Base-by-base conservation (phyloP, 2,113 vertebrate species). In the Atrichornis clamosus region DNA sequence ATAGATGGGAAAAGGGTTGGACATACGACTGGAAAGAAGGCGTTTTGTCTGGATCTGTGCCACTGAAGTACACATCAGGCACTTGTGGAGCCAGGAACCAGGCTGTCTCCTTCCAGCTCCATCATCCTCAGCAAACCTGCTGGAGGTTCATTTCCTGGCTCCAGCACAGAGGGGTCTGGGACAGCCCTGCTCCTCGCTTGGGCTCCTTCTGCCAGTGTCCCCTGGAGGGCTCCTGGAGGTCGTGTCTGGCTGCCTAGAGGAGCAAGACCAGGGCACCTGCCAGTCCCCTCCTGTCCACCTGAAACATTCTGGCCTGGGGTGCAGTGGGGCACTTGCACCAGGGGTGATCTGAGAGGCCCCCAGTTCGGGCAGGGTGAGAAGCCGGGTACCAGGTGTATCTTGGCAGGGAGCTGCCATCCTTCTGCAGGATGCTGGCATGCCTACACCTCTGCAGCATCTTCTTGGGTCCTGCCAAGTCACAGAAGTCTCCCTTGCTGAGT, bases 1-100 rank as follows among this genome's bases (percentile, higher is more conserved):
- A 37, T 91, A 92, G 84, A 94, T 91, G 94, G 95, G 58, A 82
- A 75, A 73, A 78, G n/a, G 73, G 62, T 56, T 92, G 86, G 44
- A 60, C 56, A 60, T 22, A n/a, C 9, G 35, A 47, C 49, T 93
- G 90, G 67, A 92, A 55, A 33, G 59, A 58, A 89, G 72, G 59
- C 10, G 0, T 95, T 96, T 80, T 2, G 1, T 47, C 75, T 96
- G 91, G 89, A 95, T 83, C 75, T 6, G 18, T 83, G 96, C 93
- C 89, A 76, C 44, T 4, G 0, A 55, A 85, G 18, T 47, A 63
- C 26, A 4, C 2, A 0, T 65, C 52, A 50, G 59, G 60, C 70
- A 24, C 47, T 93, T 63, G 39, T 2, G 3, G 68, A 84, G 72
- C 37, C 27, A 50, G 76, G 65, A 89, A 28, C 60, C 65, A 42